Percentiles rank a stretch among this genome's conserved stretches.
Evolutionary conservation across 2,113 vertebrate species (phyloP).

Genomic region (Forbesichthys papilliferus): DNA sequence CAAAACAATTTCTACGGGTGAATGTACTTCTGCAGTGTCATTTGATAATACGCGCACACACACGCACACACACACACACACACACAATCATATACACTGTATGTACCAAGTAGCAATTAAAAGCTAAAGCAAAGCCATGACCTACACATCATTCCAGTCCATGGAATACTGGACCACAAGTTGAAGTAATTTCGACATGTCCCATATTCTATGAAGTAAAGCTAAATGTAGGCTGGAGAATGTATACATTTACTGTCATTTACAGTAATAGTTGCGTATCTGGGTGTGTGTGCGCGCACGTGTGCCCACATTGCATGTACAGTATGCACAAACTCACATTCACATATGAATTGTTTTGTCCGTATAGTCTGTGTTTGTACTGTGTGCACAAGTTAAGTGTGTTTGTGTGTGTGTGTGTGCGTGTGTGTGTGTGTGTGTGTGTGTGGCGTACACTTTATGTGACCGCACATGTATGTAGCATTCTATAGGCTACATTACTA

Average conservation of each 20-base stretch:
- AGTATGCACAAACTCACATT: neutral
- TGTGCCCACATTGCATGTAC: neutral
- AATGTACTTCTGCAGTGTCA: constrained; percentile 41
- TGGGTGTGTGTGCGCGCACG: neutral
- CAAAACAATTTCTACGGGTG: constrained; percentile 13
- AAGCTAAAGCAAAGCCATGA: constrained; percentile 70
- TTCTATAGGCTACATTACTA: too few species aligned
- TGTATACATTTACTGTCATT: constrained; percentile 30
- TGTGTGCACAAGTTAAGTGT: neutral
- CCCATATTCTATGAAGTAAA: constrained; percentile 58
- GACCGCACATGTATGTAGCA: neutral
- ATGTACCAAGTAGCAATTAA: constrained; percentile 61
- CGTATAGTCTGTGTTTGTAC: neutral
- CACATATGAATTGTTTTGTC: neutral
- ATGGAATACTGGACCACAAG: constrained; percentile 55
- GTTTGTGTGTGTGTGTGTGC: neutral
- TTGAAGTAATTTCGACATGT: constrained; percentile 65
- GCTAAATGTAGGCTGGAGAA: constrained; percentile 61
- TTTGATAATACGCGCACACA: constrained; percentile 11
- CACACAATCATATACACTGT: constrained; percentile 1
- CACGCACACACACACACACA: constrained; percentile 4
- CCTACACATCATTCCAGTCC: constrained; percentile 65
- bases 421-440: neutral
- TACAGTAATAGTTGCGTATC: neutral
- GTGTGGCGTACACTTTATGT: neutral